Percentiles rank a stretch among this genome's conserved stretches.
Evolutionary conservation across 2,888 invertebrate species (phyloP).

Genomic region (Spodoptera exigua): DNA sequence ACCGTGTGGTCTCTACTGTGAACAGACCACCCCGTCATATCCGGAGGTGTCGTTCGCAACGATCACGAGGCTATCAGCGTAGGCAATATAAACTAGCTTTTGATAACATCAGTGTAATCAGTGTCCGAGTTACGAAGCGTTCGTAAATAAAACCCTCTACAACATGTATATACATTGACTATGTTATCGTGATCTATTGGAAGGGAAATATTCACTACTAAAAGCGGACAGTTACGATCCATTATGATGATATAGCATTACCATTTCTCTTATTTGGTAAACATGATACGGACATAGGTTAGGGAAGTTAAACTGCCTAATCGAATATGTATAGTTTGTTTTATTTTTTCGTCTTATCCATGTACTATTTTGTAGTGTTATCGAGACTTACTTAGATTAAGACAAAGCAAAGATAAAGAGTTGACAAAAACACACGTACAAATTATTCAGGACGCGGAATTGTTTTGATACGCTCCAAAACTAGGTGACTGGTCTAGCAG

Average conservation of each 20-base stretch:
- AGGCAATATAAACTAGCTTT: slow-evolving; percentile 8
- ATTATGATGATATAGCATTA: slow-evolving; percentile 44
- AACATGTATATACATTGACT: slow-evolving; percentile 3
- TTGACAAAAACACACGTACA: slow-evolving; percentile 21
- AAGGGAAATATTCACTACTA: slow-evolving; percentile 39
- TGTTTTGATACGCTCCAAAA: slow-evolving; percentile 47
- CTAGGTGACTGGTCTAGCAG: slow-evolving; percentile 34
- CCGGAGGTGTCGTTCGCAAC: slow-evolving; percentile 14
- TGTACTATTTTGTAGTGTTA: slow-evolving; percentile 26
- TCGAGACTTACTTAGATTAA: slow-evolving; percentile 12
- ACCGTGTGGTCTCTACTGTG: slow-evolving; percentile 19
- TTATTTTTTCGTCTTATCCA: slow-evolving; percentile 15
- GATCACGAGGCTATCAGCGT: slow-evolving; percentile 1
- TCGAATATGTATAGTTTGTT: slow-evolving; percentile 40
- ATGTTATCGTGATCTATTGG: slow-evolving; percentile 13
- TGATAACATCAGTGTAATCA: slow-evolving; percentile 9
- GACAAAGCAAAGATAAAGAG: slow-evolving; percentile 25
- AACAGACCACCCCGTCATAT: slow-evolving; percentile 26
- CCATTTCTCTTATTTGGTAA: slow-evolving; percentile 22
- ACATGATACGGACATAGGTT: slow-evolving; percentile 32
- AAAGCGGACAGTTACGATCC: slow-evolving; percentile 29
- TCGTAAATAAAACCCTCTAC: not conserved
- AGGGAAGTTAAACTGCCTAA: slow-evolving; percentile 14
- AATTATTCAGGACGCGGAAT: slow-evolving; percentile 44
- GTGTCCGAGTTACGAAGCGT: not conserved